Evolutionary conservation across 2,888 invertebrate species (phyloP), one percentile per base, ranked within the genome.

Genomic region (Lacanobia oleracea): DNA sequence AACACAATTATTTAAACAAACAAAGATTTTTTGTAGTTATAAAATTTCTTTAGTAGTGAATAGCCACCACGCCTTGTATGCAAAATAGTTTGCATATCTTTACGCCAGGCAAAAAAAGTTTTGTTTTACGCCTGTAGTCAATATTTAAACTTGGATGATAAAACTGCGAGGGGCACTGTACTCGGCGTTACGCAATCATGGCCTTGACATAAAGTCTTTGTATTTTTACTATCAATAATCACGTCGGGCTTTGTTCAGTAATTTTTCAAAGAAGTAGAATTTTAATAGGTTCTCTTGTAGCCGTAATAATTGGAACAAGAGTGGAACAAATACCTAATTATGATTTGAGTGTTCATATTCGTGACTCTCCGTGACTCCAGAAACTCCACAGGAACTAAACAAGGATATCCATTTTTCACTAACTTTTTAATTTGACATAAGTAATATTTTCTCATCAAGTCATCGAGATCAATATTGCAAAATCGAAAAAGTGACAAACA

Each of bases 201-300:
- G 33, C 80, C 82, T 78, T 82, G 75, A 73, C 79, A 74, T 48
- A 56, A 45, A 66, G 59, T 68, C 56, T 69, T 66, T 73, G 50
- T 69, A 69, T 66, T 74, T 75, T 73, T 33, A 57, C 16, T 66
- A 56, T 65, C 40, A 59, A 67, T 48, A 53, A 63, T 50, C 21
- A 53, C 21, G 33, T 61, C 59, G 67, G 33, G n/a, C 27, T 54
- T 6, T 40, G 21, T 51, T 65, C 9, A 50, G 12, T n/a, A 63
- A 7, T 12, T 9, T 66, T 66, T 51, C 27, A 27, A 23, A 75
- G 9, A 33, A 76, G 1, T 65, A 7, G 48, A 48, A 48, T 18
- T 48, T 48, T 6, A 43, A 9, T 14, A 27, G 16, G 10, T 16
- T 2, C 0, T n/a, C 7, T 1, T 21, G 27, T 51, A 51, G 18